phyloP scores from a whole-genome alignment of 2,888 invertebrate species.

The Diaphora mendica region DNA sequence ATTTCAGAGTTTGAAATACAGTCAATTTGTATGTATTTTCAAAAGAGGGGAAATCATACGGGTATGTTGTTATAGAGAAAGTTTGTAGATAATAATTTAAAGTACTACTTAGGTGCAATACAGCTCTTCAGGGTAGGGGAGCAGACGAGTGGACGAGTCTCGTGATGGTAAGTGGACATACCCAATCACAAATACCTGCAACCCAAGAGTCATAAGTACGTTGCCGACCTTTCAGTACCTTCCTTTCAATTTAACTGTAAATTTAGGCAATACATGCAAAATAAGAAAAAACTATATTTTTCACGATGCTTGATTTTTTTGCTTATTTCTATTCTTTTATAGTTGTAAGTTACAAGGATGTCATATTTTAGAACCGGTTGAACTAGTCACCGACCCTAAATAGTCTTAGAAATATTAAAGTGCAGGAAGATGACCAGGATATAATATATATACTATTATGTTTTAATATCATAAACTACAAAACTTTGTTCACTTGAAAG shows the following conservation, averaged over 20 bases:
- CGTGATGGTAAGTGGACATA: too few relatives aligned
- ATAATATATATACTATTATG: too few relatives aligned
- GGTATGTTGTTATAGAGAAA: neutral
- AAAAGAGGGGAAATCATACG: neutral
- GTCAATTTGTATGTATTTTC: slow-evolving; percentile 7
- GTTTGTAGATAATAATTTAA: neutral
- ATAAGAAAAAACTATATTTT: too few relatives aligned
- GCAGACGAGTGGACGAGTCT: neutral
- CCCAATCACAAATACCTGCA: neutral
- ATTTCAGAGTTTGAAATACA: slow-evolving; percentile 1
- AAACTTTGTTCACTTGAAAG: neutral
- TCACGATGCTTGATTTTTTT: too few relatives aligned
- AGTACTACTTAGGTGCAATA: neutral
- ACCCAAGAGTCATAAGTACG: neutral
- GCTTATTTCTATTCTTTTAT: too few relatives aligned
- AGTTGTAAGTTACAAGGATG: too few relatives aligned
- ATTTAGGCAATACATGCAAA: too few relatives aligned
- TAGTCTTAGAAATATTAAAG: too few relatives aligned
- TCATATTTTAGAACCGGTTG: too few relatives aligned
- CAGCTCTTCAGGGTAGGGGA: neutral
- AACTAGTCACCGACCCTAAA: too few relatives aligned
- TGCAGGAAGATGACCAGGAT: too few relatives aligned
- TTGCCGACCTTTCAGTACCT: neutral
- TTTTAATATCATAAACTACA: neutral
- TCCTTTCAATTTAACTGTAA: too few relatives aligned